A percentile compares a stretch with the other conserved stretches of the same genome.
phyloP scores from a whole-genome alignment of 1,140 invertebrate genomes.

The Eciton burchellii region DNA sequence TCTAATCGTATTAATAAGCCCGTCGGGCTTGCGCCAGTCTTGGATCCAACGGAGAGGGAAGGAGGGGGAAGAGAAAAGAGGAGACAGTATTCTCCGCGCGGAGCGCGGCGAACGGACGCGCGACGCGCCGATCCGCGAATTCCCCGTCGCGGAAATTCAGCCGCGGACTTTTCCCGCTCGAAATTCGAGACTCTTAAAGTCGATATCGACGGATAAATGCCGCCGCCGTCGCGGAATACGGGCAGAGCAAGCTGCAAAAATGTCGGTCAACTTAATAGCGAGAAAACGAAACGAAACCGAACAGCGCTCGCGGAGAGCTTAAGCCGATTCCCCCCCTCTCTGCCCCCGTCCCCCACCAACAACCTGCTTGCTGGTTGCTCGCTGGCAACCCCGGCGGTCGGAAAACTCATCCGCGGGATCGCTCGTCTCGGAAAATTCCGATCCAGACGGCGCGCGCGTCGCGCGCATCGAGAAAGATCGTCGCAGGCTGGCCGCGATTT shows the following conservation, averaged over 20 bases:
- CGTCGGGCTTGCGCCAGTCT: not conserved
- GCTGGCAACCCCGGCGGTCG: too few relatives aligned
- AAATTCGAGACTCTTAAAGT: conserved; percentile 57
- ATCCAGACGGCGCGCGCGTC: not conserved
- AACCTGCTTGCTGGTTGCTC: too few relatives aligned
- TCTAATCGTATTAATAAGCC: conserved; percentile 41
- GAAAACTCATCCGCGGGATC: too few relatives aligned
- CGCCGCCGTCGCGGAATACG: not conserved
- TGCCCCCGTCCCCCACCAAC: too few relatives aligned
- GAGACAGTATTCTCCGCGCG: conserved; percentile 2
- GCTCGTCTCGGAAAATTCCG: not conserved
- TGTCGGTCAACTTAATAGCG: conserved; percentile 7
- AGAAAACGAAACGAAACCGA: conserved; percentile 13
- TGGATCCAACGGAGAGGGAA: not conserved
- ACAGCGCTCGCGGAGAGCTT: not conserved
- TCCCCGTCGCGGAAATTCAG: conserved; percentile 30
- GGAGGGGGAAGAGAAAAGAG: too few relatives aligned
- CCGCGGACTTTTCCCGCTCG: conserved; percentile 22
- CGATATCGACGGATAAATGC: conserved; percentile 47
- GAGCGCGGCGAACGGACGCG: not conserved
- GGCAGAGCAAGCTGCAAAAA: conserved; percentile 8
- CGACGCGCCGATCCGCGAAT: conserved; percentile 31
- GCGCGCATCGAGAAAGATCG: not conserved
- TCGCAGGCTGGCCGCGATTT: not conserved
- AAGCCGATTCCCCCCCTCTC: not conserved